These are phyloP conservation scores for Pseudorectes ferrugineus DNA, from an alignment of 2,113 vertebrate genomes.

Conservation along the genomic window DNA sequence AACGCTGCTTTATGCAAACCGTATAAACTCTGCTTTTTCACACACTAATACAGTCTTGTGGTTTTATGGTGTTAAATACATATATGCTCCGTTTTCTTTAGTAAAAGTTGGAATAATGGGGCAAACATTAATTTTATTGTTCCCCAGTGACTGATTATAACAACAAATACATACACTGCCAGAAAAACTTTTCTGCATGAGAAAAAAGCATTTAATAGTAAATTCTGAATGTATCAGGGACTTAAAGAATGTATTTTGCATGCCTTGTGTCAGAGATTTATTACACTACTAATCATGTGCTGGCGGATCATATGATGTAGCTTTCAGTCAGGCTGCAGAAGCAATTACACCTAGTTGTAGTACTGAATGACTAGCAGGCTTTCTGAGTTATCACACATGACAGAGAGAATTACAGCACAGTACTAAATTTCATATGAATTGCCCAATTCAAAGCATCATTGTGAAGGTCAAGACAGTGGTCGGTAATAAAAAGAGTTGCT, in stretches of 20 bases:
- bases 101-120: background rate
- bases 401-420: slow-evolving; percentile 27
- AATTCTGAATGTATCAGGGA: background rate
- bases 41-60: background rate
- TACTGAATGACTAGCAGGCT: slow-evolving; percentile 41
- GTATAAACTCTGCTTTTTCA: background rate
- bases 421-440: slow-evolving; percentile 23
- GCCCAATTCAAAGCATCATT: slow-evolving; percentile 2
- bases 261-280: slow-evolving; percentile 38
- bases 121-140: background rate
- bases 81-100: background rate
- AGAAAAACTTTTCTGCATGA: background rate
- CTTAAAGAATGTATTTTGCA: slow-evolving; percentile 38
- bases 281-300: slow-evolving; percentile 79
- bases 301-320: slow-evolving; percentile 84
- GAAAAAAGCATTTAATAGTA: background rate
- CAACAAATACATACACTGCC: background rate
- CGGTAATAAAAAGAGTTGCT: background rate
- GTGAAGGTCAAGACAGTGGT: slow-evolving; percentile 43
- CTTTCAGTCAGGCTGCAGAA: slow-evolving; percentile 67
- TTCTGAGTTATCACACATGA: slow-evolving; percentile 51
- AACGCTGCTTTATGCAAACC: background rate
- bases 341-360: slow-evolving; percentile 31
- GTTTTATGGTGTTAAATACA: background rate
- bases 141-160: background rate